A percentile compares a stretch with the other conserved stretches of the same genome.
phyloP scores from a whole-genome alignment of 1,140 invertebrate genomes.

The Venturia canescens region DNA sequence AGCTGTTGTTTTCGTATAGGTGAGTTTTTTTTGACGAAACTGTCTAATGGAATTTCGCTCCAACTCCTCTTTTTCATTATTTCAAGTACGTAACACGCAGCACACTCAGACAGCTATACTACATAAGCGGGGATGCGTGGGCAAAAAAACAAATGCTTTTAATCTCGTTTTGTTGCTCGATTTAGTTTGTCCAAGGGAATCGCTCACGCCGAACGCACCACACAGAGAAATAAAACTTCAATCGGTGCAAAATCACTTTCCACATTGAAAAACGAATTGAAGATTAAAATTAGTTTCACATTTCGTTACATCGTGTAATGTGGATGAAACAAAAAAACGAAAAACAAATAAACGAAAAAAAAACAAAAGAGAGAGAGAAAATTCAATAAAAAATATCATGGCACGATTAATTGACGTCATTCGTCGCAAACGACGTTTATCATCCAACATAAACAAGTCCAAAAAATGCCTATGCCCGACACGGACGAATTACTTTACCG shows the following conservation, averaged over 20 bases:
- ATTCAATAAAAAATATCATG: slow-evolving; percentile 53
- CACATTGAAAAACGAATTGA: slow-evolving; percentile 49
- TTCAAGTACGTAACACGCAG: slow-evolving; percentile 64
- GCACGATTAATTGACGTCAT: slow-evolving; percentile 61
- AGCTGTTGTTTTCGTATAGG: no score
- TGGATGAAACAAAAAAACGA: no score
- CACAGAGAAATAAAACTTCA: slow-evolving; percentile 58
- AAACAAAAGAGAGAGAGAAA: not conserved
- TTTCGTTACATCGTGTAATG: no score
- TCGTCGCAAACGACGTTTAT: slow-evolving; percentile 55
- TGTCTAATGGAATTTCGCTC: no score
- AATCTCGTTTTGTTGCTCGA: slow-evolving; percentile 36
- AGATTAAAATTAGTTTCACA: no score
- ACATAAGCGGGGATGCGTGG: slow-evolving; percentile 65
- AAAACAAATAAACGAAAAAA: not conserved
- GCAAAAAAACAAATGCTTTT: slow-evolving; percentile 19
- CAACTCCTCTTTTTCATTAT: slow-evolving; percentile 2
- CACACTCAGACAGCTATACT: slow-evolving; percentile 71
- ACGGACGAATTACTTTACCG: slow-evolving; percentile 59
- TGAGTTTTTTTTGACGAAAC: no score
- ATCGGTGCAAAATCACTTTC: slow-evolving; percentile 69
- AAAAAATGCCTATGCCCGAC: slow-evolving; percentile 54
- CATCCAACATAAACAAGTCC: slow-evolving; percentile 56
- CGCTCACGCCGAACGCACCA: slow-evolving; percentile 65
- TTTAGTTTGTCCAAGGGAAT: slow-evolving; percentile 50